These are phyloP conservation scores for Ophion costatus DNA, from an alignment of 2,888 invertebrate genomes.

Conservation along the genomic window DNA sequence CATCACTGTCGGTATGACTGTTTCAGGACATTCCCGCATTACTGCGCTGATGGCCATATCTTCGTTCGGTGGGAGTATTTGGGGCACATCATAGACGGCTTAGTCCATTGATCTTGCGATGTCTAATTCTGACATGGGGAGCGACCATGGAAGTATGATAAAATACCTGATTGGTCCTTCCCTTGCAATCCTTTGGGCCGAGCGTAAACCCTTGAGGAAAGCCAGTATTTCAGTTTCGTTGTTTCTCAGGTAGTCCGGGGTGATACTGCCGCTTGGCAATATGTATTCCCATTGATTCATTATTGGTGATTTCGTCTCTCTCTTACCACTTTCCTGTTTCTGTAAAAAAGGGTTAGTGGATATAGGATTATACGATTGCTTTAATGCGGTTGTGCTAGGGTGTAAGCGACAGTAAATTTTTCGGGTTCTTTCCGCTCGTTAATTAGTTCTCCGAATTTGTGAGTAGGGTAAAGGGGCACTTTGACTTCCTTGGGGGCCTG, in stretches of 20 bases:
- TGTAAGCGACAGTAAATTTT: slow-evolving; percentile 10
- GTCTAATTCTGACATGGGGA: neutral
- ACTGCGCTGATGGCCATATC: neutral
- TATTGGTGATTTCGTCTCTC: neutral
- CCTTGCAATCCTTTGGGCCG: too few species aligned
- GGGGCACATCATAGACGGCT: neutral
- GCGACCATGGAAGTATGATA: neutral
- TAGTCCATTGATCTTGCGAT: neutral
- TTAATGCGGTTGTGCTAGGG: slow-evolving; percentile 16
- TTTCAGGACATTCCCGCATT: neutral
- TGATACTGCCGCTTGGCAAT: neutral
- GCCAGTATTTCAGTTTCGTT: too few species aligned
- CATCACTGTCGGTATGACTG: neutral
- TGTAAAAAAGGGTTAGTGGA: neutral
- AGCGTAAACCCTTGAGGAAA: too few species aligned
- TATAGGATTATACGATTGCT: too few species aligned
- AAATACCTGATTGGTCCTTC: too few species aligned
- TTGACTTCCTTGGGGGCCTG: neutral
- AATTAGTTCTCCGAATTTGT: neutral
- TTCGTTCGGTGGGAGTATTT: neutral
- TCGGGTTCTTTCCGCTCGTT: neutral
- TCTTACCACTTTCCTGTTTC: neutral
- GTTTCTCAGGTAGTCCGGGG: neutral
- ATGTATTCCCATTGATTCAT: neutral
- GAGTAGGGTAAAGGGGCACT: slow-evolving; percentile 12